These are phyloP conservation scores for Sebastes goodei DNA, from an alignment of 2,797 vertebrate genomes.

Conservation along the genomic window DNA sequence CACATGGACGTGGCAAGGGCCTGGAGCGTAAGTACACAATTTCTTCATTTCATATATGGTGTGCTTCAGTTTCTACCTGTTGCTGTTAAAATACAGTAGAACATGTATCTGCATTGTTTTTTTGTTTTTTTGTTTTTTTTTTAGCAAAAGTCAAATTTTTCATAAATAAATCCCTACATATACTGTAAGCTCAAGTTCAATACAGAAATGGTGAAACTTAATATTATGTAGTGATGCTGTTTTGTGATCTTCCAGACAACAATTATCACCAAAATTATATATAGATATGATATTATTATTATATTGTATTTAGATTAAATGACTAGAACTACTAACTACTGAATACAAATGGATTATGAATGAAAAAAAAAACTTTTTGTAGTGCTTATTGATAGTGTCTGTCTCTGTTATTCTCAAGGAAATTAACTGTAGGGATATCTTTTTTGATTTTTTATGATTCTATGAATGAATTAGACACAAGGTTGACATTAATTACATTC, in stretches of 20 bases:
- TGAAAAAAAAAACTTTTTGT: neutral
- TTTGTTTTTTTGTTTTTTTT: neutral
- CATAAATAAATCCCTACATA: too few relatives aligned
- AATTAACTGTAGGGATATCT: too few relatives aligned
- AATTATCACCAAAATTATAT: neutral
- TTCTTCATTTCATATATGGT: slow-evolving; percentile 4
- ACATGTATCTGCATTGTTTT: neutral
- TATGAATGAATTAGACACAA: neutral
- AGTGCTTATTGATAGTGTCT: neutral
- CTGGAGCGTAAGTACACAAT: slow-evolving; percentile 91
- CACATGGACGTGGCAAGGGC: slow-evolving; percentile 99
- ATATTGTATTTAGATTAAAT: neutral
- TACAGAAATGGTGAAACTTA: too few relatives aligned
- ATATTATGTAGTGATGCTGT: neutral
- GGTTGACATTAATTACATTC: neutral
- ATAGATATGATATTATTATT: neutral
- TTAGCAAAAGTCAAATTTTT: rapidly evolving
- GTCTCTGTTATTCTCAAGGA: neutral
- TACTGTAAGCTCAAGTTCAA: too few relatives aligned
- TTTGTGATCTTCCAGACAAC: neutral
- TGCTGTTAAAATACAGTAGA: neutral
- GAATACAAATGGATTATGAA: neutral
- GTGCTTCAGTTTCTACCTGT: neutral
- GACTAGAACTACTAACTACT: neutral
- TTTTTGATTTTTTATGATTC: neutral